A percentile compares a stretch with the other conserved stretches of the same genome.
Conservation (phyloP, 53 echinoderm and acorn worm genomes). For the Stichopus horrens region DNA sequence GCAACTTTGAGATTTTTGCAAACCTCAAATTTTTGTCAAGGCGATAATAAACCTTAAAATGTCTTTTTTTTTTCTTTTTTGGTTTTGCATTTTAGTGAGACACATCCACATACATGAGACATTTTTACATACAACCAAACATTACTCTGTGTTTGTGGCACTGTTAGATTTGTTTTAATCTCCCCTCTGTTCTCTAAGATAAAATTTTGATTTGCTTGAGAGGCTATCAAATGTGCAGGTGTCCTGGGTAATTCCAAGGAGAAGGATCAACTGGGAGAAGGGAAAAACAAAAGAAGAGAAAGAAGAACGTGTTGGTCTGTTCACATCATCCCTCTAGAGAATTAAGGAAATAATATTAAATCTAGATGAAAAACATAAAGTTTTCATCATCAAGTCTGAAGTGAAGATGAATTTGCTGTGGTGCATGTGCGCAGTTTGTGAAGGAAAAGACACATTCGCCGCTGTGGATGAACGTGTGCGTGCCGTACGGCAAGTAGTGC, state of each 20-base stretch:
- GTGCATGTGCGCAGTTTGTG: neutral
- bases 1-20: too few relatives aligned
- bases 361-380: neutral
- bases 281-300: neutral
- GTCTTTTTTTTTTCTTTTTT: too few relatives aligned
- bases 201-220: neutral
- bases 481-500: too few relatives aligned
- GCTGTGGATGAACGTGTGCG: too few relatives aligned
- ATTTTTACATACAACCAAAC: too few relatives aligned
- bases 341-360: neutral
- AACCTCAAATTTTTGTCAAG: too few relatives aligned
- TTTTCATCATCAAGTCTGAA: neutral
- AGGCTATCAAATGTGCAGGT: slow-evolving; percentile 5
- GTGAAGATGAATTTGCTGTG: neutral
- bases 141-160: too few relatives aligned
- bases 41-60: too few relatives aligned
- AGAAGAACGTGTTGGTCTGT: neutral
- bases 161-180: too few relatives aligned
- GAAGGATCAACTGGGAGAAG: neutral
- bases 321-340: slow-evolving; percentile 6
- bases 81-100: too few relatives aligned
- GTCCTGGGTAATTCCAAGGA: neutral
- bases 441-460: neutral
- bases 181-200: too few relatives aligned
- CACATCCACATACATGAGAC: too few relatives aligned